A percentile compares a stretch with the other conserved stretches of the same genome.
Evolutionary conservation across 2,113 vertebrate genomes (phyloP).

Genomic region (Ranitomeya variabilis): DNA sequence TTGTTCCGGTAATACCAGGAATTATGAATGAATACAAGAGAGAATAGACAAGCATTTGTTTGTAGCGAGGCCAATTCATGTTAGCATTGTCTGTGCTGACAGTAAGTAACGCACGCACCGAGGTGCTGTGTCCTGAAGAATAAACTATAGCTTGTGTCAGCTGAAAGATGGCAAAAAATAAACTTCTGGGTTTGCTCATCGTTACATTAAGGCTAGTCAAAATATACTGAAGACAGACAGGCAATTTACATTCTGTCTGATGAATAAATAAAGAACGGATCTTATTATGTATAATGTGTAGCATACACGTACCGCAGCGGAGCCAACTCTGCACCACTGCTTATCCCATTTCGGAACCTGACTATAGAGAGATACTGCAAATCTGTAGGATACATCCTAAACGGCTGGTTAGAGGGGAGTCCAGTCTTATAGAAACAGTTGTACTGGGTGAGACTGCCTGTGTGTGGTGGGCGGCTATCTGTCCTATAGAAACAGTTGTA

Average conservation of each 20-base stretch:
- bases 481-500: too few relatives aligned
- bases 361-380: neutral
- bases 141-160: conserved; percentile 2
- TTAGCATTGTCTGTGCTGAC: conserved; percentile 44
- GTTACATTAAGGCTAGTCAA: neutral
- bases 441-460: too few relatives aligned
- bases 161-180: conserved; percentile 13
- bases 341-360: neutral
- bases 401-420: too few relatives aligned
- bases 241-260: neutral
- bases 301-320: neutral
- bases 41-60: conserved; percentile 51
- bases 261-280: neutral
- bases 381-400: too few relatives aligned
- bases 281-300: neutral
- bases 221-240: neutral
- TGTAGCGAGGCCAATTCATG: conserved; percentile 39
- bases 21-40: conserved; percentile 51
- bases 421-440: too few relatives aligned
- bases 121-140: conserved; percentile 3
- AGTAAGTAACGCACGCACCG: neutral
- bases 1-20: conserved; percentile 53
- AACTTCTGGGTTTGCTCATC: neutral
- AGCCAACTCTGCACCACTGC: neutral
- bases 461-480: too few relatives aligned